These are phyloP conservation scores for Leptonema lineaticorne DNA, from an alignment of 1,140 invertebrate genomes.

Conservation along the genomic window DNA sequence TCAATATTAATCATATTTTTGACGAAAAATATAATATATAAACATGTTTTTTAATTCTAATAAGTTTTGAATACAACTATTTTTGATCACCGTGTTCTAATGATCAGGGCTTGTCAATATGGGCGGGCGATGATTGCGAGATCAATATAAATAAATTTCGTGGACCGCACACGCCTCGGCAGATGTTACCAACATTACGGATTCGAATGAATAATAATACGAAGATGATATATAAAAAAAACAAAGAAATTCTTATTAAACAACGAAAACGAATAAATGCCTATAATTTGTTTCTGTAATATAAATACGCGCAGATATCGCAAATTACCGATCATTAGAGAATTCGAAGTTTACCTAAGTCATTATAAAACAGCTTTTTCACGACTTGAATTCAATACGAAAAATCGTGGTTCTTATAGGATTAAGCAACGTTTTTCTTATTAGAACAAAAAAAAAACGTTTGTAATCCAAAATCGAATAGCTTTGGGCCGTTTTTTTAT, in stretches of 20 bases:
- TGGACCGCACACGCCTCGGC: constrained; percentile 31
- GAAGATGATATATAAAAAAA: background rate
- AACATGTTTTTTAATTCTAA: background rate
- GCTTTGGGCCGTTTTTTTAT: too few species aligned
- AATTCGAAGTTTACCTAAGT: too few species aligned
- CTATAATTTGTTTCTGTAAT: background rate
- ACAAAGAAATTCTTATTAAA: too few species aligned
- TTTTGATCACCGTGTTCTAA: constrained; percentile 23
- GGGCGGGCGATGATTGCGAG: constrained; percentile 42
- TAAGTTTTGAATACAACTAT: background rate
- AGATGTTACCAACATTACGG: constrained; percentile 15
- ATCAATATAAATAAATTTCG: constrained; percentile 41
- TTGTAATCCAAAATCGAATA: too few species aligned
- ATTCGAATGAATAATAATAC: background rate
- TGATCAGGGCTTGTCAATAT: constrained; percentile 40
- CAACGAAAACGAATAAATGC: too few species aligned
- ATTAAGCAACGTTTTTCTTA: too few species aligned
- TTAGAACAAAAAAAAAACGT: too few species aligned
- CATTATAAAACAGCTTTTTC: too few species aligned
- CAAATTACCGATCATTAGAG: background rate
- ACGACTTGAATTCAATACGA: too few species aligned
- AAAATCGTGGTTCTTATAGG: too few species aligned
- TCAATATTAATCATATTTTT: too few species aligned
- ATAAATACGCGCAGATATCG: background rate
- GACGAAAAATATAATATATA: too few species aligned